phyloP scores from a whole-genome alignment of 2,888 invertebrate genomes.

The Thelaira solivaga region DNA sequence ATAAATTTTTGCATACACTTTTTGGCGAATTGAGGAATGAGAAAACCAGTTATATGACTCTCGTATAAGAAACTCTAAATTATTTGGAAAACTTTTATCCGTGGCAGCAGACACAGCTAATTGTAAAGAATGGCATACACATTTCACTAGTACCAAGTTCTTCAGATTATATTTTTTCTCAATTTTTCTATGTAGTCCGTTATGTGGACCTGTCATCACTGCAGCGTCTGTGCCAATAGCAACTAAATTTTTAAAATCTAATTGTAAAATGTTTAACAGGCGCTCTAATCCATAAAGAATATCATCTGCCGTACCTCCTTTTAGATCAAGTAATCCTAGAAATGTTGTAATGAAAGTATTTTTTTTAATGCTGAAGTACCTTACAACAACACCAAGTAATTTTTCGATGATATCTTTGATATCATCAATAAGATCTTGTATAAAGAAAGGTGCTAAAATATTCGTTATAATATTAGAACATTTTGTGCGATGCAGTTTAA shows the following conservation, averaged over 20 bases:
- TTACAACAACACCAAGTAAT: no score
- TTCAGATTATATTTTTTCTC: not conserved
- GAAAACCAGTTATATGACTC: not conserved
- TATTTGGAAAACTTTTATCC: not conserved
- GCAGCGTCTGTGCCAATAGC: not conserved
- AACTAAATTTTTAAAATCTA: not conserved
- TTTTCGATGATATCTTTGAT: no score
- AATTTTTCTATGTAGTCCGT: not conserved
- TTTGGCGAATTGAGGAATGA: not conserved
- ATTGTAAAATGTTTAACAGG: not conserved
- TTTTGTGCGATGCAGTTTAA: no score
- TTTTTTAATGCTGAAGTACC: no score
- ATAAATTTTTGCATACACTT: not conserved
- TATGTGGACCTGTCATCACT: not conserved
- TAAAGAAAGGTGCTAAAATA: no score
- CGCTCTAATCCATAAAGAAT: no score
- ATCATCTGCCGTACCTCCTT: no score
- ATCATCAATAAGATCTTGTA: no score
- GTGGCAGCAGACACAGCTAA: not conserved
- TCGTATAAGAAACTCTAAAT: not conserved
- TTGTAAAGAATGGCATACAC: not conserved
- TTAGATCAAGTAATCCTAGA: no score
- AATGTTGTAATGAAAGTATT: no score
- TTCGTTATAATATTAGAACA: no score
- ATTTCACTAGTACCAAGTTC: not conserved